Evolutionary conservation across 1,140 invertebrate genomes (phyloP).

Genomic region (Ceratosolen fusciceps): DNA sequence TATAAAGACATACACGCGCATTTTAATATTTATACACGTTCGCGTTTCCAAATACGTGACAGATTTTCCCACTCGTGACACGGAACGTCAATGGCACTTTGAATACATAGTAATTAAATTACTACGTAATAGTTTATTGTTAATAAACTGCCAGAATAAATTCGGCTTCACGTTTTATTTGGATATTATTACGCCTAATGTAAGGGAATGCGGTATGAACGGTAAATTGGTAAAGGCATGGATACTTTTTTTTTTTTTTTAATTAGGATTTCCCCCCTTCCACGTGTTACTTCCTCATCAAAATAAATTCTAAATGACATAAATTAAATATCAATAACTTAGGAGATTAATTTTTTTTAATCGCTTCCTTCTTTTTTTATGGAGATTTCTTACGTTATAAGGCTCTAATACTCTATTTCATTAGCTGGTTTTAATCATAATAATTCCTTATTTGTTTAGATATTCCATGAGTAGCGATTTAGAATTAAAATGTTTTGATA

Average conservation of each 20-base stretch:
- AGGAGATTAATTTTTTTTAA: not conserved
- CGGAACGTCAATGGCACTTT: constrained; percentile 1
- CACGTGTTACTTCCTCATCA: too few species aligned
- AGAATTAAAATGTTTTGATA: constrained; percentile 16
- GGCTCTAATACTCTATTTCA: not conserved
- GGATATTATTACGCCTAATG: too few species aligned
- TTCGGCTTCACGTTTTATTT: too few species aligned
- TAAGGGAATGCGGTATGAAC: too few species aligned
- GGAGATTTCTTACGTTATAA: not conserved
- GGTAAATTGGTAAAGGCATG: too few species aligned
- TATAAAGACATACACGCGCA: not conserved
- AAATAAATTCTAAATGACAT: too few species aligned
- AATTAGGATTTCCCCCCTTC: too few species aligned
- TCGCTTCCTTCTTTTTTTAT: not conserved
- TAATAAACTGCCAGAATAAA: too few species aligned
- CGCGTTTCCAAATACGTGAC: not conserved
- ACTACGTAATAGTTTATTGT: not conserved
- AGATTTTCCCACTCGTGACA: not conserved
- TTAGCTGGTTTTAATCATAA: not conserved
- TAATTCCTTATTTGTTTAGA: constrained; percentile 13
- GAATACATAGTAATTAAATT: too few species aligned
- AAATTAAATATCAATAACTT: too few species aligned
- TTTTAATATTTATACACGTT: not conserved
- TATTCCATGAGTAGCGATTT: not conserved
- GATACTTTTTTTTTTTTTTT: too few species aligned